phyloP scores from a whole-genome alignment of 2,113 vertebrate species.

The Gobiocypris rarus region DNA sequence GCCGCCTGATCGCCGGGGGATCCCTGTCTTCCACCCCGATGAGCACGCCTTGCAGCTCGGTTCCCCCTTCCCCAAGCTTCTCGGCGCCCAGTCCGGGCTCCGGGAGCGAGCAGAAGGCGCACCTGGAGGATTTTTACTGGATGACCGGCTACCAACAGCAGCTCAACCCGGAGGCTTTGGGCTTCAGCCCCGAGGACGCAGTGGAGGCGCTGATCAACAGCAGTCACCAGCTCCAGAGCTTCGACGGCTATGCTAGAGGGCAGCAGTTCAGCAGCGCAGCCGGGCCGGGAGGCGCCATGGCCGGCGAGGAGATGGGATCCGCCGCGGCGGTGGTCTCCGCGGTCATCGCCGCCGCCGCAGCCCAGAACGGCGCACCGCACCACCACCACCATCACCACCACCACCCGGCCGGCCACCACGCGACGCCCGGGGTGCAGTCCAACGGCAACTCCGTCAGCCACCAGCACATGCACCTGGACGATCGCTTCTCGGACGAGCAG shows the following conservation, averaged over 20 bases:
- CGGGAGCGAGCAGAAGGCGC: constrained; percentile 97
- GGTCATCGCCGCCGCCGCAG: constrained; percentile 82
- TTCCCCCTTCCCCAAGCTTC: constrained; percentile 99
- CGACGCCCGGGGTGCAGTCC: constrained; percentile 74
- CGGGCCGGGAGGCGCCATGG: constrained; percentile 83
- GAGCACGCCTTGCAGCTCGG: constrained; percentile 99
- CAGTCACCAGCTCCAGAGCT: constrained; percentile 95
- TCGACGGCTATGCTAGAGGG: constrained; percentile 96
- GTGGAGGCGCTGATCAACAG: constrained; percentile 99
- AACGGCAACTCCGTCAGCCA: constrained; percentile 71
- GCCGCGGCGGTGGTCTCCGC: constrained; percentile 90
- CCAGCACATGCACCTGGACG: constrained; percentile 89
- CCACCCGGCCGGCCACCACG: constrained; percentile 75
- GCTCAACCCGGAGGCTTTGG: constrained; percentile 98
- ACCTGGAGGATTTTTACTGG: constrained; percentile 99
- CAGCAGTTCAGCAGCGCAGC: constrained; percentile 90
- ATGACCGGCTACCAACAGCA: constrained; percentile 99
- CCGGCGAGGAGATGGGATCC: constrained; percentile 90
- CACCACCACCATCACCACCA: constrained; percentile 84
- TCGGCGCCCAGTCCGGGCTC: constrained; percentile 99
- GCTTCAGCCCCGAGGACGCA: constrained; percentile 99
- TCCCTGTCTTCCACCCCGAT: constrained; percentile 99
- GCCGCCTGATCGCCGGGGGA: constrained; percentile 98
- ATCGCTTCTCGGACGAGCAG: constrained; percentile 99
- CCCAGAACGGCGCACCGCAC: constrained; percentile 79